Conservation (phyloP, 2,888 invertebrate species). For the Drosophila flavopinicola region DNA sequence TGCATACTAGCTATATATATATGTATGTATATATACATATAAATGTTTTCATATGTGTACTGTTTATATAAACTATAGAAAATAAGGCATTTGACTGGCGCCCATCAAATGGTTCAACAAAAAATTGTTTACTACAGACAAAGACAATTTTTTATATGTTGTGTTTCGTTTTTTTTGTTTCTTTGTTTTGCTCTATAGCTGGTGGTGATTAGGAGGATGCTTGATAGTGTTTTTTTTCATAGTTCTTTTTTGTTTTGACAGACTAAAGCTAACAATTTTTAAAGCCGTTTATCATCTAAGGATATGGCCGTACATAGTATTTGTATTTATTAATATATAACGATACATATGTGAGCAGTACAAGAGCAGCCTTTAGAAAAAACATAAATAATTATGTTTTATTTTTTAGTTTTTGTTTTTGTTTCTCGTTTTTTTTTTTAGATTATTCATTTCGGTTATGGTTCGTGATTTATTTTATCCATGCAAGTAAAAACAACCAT, state of each 20-base stretch:
- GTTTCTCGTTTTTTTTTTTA: slow-evolving; percentile 1
- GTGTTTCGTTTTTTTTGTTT: not conserved
- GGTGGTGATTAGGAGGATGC: slow-evolving; percentile 51
- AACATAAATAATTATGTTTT: slow-evolving; percentile 53
- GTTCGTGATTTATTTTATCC: slow-evolving; percentile 13
- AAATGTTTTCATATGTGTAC: slow-evolving; percentile 24
- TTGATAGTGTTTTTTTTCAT: slow-evolving; percentile 32
- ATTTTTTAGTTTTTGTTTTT: slow-evolving; percentile 30
- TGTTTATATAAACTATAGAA: slow-evolving; percentile 68
- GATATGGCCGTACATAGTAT: slow-evolving; percentile 46
- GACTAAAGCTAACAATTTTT: slow-evolving; percentile 63
- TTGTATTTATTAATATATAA: slow-evolving; percentile 40
- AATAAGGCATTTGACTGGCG: slow-evolving; percentile 42
- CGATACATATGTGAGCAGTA: slow-evolving; percentile 68
- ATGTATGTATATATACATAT: slow-evolving; percentile 21
- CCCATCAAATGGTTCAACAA: slow-evolving; percentile 59
- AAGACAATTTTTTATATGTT: slow-evolving; percentile 21
- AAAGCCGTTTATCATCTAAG: slow-evolving; percentile 34
- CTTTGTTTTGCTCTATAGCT: slow-evolving; percentile 23
- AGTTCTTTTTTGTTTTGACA: slow-evolving; percentile 25
- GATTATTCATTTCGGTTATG: slow-evolving; percentile 18
- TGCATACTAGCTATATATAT: slow-evolving; percentile 29
- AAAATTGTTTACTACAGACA: slow-evolving; percentile 21
- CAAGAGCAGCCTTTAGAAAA: slow-evolving; percentile 70
- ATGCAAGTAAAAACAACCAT: slow-evolving; percentile 45